phyloP scores from a whole-genome alignment of 2,888 invertebrate genomes.

The Brachylomia viminalis region DNA sequence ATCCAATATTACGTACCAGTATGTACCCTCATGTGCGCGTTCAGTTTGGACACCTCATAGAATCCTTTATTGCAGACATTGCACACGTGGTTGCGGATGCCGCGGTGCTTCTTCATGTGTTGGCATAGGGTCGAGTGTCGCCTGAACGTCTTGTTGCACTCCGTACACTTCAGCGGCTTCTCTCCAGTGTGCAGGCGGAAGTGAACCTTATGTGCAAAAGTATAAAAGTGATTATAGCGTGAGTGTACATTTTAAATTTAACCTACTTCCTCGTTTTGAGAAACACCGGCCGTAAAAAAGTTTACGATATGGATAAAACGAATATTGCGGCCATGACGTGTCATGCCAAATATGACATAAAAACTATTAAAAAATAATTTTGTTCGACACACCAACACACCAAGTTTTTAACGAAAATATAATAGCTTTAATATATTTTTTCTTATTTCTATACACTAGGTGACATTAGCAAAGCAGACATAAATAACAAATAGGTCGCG shows the following conservation, averaged over 20 bases:
- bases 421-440: conserved; percentile 6
- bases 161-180: conserved; percentile 87
- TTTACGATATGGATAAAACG: not conserved
- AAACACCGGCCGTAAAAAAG: conserved; percentile 12
- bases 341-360: conserved; percentile 18
- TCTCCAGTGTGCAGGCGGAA: conserved; percentile 89
- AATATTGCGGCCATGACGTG: not conserved
- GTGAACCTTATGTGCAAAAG: conserved; percentile 79
- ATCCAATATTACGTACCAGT: conserved; percentile 77
- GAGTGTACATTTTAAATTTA: not conserved
- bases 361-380: not conserved
- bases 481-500: conserved; percentile 45
- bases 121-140: conserved; percentile 89
- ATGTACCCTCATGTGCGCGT: conserved; percentile 88
- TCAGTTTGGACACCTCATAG: conserved; percentile 89
- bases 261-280: not conserved
- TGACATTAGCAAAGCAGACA: not conserved
- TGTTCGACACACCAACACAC: not conserved
- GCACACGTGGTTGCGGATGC: conserved; percentile 88
- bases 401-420: conserved; percentile 1
- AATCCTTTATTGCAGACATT: conserved; percentile 86
- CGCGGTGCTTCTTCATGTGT: conserved; percentile 89
- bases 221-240: not conserved
- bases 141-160: conserved; percentile 88
- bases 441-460: conserved; percentile 12